A percentile compares a stretch with the other conserved stretches of the same genome.
phyloP scores from a whole-genome alignment of 2,888 invertebrate species.

The Hirtodrosophila confusa region DNA sequence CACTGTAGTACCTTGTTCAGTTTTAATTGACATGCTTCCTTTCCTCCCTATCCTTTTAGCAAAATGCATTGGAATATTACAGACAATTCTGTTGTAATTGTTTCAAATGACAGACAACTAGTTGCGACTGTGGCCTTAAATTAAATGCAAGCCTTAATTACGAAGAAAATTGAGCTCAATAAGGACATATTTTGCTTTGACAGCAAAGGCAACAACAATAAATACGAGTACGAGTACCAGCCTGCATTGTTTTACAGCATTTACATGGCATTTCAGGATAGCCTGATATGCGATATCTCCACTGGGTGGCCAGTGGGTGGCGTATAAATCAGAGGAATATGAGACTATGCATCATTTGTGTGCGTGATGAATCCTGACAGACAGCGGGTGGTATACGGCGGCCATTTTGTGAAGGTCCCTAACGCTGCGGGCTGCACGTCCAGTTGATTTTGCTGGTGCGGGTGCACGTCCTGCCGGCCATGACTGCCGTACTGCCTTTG shows the following conservation, averaged over 20 bases:
- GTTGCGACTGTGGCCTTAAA: too few relatives aligned
- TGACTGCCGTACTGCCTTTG: slow-evolving; percentile 9
- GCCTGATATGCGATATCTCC: slow-evolving; percentile 6
- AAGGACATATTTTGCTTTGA: slow-evolving; percentile 23
- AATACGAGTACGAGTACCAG: slow-evolving; percentile 4
- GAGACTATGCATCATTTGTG: slow-evolving; percentile 66
- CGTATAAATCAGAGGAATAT: slow-evolving; percentile 68
- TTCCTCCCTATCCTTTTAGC: too few relatives aligned
- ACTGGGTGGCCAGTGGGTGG: slow-evolving; percentile 31
- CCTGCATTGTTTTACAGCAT: slow-evolving; percentile 24
- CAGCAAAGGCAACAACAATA: slow-evolving; percentile 16
- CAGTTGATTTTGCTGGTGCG: slow-evolving; percentile 10
- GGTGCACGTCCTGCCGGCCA: slow-evolving; percentile 5
- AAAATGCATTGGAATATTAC: too few relatives aligned
- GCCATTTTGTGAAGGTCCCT: slow-evolving; percentile 45
- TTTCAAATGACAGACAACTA: too few relatives aligned
- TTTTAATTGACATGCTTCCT: too few relatives aligned
- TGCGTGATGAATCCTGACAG: slow-evolving; percentile 51
- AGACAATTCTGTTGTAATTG: too few relatives aligned
- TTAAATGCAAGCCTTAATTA: slow-evolving; percentile 19
- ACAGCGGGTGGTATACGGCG: slow-evolving; percentile 42
- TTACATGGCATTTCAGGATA: slow-evolving; percentile 33
- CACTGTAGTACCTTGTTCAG: too few relatives aligned
- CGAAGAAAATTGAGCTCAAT: slow-evolving; percentile 28
- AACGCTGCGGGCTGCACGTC: slow-evolving; percentile 23